Conservation (phyloP, 2,113 vertebrate species). For the Carassius carassius region DNA sequence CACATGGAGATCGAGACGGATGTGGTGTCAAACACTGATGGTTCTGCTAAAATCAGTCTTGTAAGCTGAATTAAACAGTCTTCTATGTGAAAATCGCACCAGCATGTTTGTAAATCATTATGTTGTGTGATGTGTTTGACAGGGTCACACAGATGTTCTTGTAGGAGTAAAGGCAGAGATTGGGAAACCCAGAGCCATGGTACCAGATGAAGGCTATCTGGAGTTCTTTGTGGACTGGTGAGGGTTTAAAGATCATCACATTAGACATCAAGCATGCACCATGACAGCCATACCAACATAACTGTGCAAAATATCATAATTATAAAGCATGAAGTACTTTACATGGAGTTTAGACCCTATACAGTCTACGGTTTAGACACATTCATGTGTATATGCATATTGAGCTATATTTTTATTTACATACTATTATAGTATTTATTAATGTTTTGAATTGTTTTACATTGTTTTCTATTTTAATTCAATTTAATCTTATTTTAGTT, state of each 20-base stretch:
- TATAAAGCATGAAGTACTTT: neutral
- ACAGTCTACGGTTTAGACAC: too few species aligned
- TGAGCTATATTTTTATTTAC: neutral
- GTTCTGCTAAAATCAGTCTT: slow-evolving; percentile 92
- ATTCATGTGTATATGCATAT: too few species aligned
- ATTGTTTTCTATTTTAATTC: too few species aligned
- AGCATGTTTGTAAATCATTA: neutral
- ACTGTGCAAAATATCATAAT: neutral
- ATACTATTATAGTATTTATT: neutral
- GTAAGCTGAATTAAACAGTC: slow-evolving; percentile 69
- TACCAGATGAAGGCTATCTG: slow-evolving; percentile 88
- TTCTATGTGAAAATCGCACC: neutral
- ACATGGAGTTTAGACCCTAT: too few species aligned
- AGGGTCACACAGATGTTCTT: slow-evolving; percentile 93
- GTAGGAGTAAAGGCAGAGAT: slow-evolving; percentile 97
- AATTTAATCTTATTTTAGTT: too few species aligned
- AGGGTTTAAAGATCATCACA: slow-evolving; percentile 58
- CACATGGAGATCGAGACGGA: slow-evolving; percentile 93
- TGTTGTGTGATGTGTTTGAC: slow-evolving; percentile 36
- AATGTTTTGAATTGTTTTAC: too few species aligned
- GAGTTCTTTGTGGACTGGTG: slow-evolving; percentile 99
- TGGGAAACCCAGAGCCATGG: slow-evolving; percentile 85
- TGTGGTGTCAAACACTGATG: slow-evolving; percentile 95
- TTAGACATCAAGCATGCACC: neutral
- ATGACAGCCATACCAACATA: neutral